Percentiles rank a stretch among this genome's conserved stretches.
Evolutionary conservation across 2,888 invertebrate species (phyloP).

Genomic region (Hyposoter didymator): DNA sequence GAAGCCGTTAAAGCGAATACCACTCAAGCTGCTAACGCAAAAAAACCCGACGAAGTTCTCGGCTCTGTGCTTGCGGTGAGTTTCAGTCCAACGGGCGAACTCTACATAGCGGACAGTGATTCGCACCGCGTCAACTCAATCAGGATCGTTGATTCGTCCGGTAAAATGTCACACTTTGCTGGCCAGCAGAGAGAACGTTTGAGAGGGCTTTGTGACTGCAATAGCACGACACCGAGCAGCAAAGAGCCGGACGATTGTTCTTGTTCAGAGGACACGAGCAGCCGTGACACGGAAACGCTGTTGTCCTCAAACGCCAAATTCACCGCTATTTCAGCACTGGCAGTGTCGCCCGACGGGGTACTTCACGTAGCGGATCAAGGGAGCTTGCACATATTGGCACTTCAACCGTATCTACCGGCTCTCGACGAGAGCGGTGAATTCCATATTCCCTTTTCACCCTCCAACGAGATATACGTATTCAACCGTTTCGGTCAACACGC

Average conservation of each 20-base stretch:
- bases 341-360: slow-evolving; percentile 98
- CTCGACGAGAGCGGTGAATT: slow-evolving; percentile 96
- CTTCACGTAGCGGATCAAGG: slow-evolving; percentile 98
- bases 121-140: slow-evolving; percentile 93
- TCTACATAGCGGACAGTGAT: slow-evolving; percentile 97
- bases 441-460: slow-evolving; percentile 96
- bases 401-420: slow-evolving; percentile 94
- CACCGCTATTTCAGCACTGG: slow-evolving; percentile 94
- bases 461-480: slow-evolving; percentile 97
- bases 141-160: slow-evolving; percentile 94
- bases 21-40: slow-evolving; percentile 85
- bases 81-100: slow-evolving; percentile 95
- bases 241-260: slow-evolving; percentile 84
- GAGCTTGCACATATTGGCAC: slow-evolving; percentile 92
- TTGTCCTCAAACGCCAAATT: slow-evolving; percentile 96
- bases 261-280: slow-evolving; percentile 89
- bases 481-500: slow-evolving; percentile 99
- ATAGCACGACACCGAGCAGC: slow-evolving; percentile 77
- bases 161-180: slow-evolving; percentile 95
- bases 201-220: slow-evolving; percentile 78
- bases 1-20: slow-evolving; percentile 76
- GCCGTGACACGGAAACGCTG: slow-evolving; percentile 90
- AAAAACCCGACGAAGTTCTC: slow-evolving; percentile 89
- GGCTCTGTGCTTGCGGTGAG: slow-evolving; percentile 95
- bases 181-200: slow-evolving; percentile 90